Evolutionary conservation across 2,888 invertebrate genomes (phyloP).

Genomic region (Campoplex capitator): DNA sequence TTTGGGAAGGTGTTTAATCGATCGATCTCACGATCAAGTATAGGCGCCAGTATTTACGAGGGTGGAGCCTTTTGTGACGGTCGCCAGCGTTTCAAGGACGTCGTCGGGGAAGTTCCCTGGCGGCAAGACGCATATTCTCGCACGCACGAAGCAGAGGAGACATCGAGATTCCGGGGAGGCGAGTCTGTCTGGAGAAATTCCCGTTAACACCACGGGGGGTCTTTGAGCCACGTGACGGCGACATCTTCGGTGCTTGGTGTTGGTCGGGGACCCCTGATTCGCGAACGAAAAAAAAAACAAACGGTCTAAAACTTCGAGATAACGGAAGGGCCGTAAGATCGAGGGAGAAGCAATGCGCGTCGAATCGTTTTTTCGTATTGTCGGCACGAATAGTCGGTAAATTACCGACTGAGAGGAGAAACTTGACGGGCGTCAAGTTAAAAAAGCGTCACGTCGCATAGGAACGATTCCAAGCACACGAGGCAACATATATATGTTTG

Average conservation of each 20-base stretch:
- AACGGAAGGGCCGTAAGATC: slow-evolving; percentile 17
- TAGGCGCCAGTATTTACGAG: slow-evolving; percentile 41
- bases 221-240: slow-evolving; percentile 68
- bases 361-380: background rate
- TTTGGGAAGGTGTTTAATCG: slow-evolving; percentile 25
- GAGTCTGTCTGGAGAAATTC: slow-evolving; percentile 68
- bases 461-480: slow-evolving; percentile 25
- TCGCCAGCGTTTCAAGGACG: slow-evolving; percentile 49
- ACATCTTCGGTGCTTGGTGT: slow-evolving; percentile 54
- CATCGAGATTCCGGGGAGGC: slow-evolving; percentile 47
- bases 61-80: slow-evolving; percentile 22
- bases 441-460: slow-evolving; percentile 41
- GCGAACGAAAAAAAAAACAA: slow-evolving; percentile 6
- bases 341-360: background rate
- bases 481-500: background rate
- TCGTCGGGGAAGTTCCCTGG: slow-evolving; percentile 42
- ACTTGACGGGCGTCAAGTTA: slow-evolving; percentile 8
- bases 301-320: background rate
- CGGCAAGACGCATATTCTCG: slow-evolving; percentile 25
- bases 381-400: slow-evolving; percentile 12
- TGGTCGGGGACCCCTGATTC: slow-evolving; percentile 58
- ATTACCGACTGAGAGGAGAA: slow-evolving; percentile 11
- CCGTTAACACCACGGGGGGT: slow-evolving; percentile 80
- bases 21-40: slow-evolving; percentile 54
- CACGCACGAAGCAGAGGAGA: slow-evolving; percentile 34